phyloP scores from a whole-genome alignment of 2,888 invertebrate genomes.

The Panzeria rudis region DNA sequence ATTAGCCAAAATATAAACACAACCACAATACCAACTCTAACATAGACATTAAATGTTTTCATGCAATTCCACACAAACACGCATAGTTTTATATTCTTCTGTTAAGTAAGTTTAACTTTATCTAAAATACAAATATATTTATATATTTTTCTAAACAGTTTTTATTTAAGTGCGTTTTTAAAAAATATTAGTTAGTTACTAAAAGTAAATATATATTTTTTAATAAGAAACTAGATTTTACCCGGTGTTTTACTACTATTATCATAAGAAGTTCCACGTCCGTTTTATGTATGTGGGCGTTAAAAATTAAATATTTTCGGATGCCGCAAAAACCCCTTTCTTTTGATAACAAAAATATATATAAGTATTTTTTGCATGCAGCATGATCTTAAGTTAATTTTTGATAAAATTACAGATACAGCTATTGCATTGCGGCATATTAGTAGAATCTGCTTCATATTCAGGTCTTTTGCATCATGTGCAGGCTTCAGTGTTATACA shows the following conservation, averaged over 20 bases:
- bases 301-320: no score
- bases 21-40: slow-evolving; percentile 67
- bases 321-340: no score
- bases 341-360: no score
- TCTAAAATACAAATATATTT: background rate
- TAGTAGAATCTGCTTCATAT: background rate
- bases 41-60: slow-evolving; percentile 61
- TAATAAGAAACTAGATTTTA: background rate
- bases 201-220: no score
- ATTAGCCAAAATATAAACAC: slow-evolving; percentile 81
- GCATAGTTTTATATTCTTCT: background rate
- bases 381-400: no score
- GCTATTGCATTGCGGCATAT: background rate
- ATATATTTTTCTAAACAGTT: background rate
- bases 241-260: no score
- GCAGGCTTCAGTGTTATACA: background rate
- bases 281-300: no score
- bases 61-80: background rate
- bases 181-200: background rate
- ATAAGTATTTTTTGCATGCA: no score
- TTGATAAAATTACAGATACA: no score
- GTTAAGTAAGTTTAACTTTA: background rate
- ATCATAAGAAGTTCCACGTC: no score
- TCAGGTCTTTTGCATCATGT: background rate
- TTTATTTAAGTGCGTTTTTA: background rate